Base-by-base conservation (phyloP, 1,140 invertebrate genomes). In the Drosophila persimilis region DNA sequence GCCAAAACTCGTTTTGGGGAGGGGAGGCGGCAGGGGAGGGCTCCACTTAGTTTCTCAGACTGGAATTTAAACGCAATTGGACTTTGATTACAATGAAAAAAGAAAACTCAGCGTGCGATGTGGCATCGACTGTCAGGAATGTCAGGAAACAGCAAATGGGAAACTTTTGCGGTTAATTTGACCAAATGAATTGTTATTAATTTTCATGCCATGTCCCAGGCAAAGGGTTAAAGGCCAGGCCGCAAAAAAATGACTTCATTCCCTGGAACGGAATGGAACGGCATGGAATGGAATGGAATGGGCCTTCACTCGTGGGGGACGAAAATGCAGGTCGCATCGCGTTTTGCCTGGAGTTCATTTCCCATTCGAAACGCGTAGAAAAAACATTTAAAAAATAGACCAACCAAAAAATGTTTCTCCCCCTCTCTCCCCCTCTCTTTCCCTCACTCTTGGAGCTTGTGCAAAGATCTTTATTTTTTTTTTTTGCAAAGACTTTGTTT, bases 41-140 rank as follows among this genome's bases (percentile, higher is more conserved):
- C 63, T 66, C 54, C 29, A 58, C 52, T 50, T 45, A 65, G 44
- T 46, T 52, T 57, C 53, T 5, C 50, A 31, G 48, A 15, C 47
- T 46, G 62, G 51, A 76, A 76, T 77, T 64, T 76, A 41, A 72
- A 67, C 74, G 39, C 76, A 67, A 56, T 79, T 78, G 75, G 77
- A 77, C 67, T 77, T 73, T 77, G 70, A 78, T 74, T 69, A 73
- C 53, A 73, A 70, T 64, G 50, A 52, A 56, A 52, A 73, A 56
- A 41, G 52, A 41, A 35, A 35, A 29, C 50, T 47, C 11, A n/a
- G 63, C 22, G 31, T 56, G 26, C 39, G 45, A 39, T 8, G 20
- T 31, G 31, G 48, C 52, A 39, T 59, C 39, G 48, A 35, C 31
- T 3, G 31, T 35, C 3, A 9, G 11, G 1, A 39, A 39, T 39